Percentiles rank a stretch among this genome's conserved stretches.
Evolutionary conservation across 1,140 invertebrate genomes (phyloP).

Genomic region (Semibalanus balanoides): DNA sequence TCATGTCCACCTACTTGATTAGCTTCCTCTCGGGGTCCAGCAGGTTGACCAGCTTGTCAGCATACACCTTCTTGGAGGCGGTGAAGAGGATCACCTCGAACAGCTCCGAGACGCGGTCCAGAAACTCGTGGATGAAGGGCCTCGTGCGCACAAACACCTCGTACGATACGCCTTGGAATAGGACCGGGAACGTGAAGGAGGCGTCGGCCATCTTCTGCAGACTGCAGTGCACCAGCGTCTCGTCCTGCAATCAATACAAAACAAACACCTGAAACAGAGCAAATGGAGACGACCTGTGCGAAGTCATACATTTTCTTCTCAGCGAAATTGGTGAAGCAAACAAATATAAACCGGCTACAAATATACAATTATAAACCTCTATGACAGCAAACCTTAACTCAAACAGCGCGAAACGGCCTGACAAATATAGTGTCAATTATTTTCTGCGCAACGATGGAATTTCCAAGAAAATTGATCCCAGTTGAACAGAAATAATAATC

Average conservation of each 20-base stretch:
- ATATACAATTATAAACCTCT: too few relatives aligned
- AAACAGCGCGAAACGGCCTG: too few relatives aligned
- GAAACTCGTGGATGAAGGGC: slow-evolving; percentile 80
- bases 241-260: slow-evolving; percentile 46
- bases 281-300: too few relatives aligned
- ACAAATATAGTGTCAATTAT: too few relatives aligned
- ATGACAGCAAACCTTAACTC: too few relatives aligned
- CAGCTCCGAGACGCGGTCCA: slow-evolving; percentile 70
- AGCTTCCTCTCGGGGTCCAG: slow-evolving; percentile 75
- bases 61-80: slow-evolving; percentile 88
- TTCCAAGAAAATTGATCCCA: too few relatives aligned
- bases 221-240: slow-evolving; percentile 91
- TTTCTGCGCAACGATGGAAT: too few relatives aligned
- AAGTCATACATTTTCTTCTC: not conserved
- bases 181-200: slow-evolving; percentile 82
- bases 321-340: too few relatives aligned
- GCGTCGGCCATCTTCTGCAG: slow-evolving; percentile 82
- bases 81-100: slow-evolving; percentile 96
- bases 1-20: slow-evolving; percentile 55
- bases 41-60: slow-evolving; percentile 84
- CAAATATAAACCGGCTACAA: too few relatives aligned
- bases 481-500: too few relatives aligned
- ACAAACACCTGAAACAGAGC: too few relatives aligned
- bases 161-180: slow-evolving; percentile 81
- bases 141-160: slow-evolving; percentile 82